Evolutionary conservation across 2,888 invertebrate species (phyloP), one percentile per base, ranked within the genome.

Genomic region (Campopleginae sp.): DNA sequence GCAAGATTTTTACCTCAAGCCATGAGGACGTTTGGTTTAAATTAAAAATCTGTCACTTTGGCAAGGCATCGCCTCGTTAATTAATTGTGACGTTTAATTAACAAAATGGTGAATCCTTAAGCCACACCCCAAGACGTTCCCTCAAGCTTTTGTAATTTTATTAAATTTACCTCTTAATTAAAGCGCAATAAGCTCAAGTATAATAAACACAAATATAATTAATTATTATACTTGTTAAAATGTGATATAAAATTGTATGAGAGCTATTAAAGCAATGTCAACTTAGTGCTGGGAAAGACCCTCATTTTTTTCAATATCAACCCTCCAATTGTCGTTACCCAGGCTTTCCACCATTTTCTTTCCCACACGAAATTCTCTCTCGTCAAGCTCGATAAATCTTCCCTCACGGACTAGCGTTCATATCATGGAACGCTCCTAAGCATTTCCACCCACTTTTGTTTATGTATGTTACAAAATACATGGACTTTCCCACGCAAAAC

Each of bases 351-450:
- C 58, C 74, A 74, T 58, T 74, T 74, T 61, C 44, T 19, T 2
- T 74, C 58, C 42, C 44, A 38, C 58, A 44, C 42, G 44, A 5
- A 61, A 44, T 74, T 61, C 58, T 44, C 74, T 74, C 82, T 78
- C 86, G 77, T 84, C 84, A 77, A 75, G 86, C 86, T 80, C 84
- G 82, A 87, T 87, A 87, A 87, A 87, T 86, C 87, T 87, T 82
- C 75, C 63, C 83, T 80, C 80, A 78, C 81, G 79, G 78, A 68
- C 61, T 79, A 72, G 70, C 80, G 77, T 86, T 86, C 76, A 76
- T 82, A 79, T 86, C 85, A 65, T 70, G 38, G 70, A 58, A 63
- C 68, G 76, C 65, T 66, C 68, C 77, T 71, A 46, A 51, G 54
- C 68, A 48, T 75, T 33, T 71, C 54, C 46, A 68, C 77, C 33